These are phyloP conservation scores for Sebastes fasciatus DNA, from an alignment of 2,113 vertebrate genomes.

Conservation along the genomic window DNA sequence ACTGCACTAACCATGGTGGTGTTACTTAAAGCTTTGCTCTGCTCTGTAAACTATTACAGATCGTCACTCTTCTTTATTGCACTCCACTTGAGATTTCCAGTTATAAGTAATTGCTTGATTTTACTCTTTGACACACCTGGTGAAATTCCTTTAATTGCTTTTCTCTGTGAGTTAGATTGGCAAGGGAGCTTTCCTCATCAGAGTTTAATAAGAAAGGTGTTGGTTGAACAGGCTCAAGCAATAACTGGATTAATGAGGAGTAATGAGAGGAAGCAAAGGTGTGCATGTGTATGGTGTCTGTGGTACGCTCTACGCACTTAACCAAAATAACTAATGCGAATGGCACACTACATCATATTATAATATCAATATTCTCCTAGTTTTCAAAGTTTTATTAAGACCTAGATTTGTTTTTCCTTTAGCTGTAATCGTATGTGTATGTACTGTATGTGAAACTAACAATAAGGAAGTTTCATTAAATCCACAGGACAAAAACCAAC, in stretches of 20 bases:
- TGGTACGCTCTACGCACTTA: neutral
- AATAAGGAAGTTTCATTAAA: neutral
- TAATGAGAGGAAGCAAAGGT: constrained; percentile 3
- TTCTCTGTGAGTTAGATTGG: neutral
- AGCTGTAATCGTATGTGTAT: neutral
- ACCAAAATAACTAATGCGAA: neutral
- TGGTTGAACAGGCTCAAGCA: neutral
- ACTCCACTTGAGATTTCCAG: neutral
- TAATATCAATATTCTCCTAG: neutral
- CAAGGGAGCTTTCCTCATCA: constrained; percentile 1
- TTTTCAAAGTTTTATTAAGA: neutral
- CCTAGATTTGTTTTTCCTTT: neutral
- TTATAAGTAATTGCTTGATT: neutral
- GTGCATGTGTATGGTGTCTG: neutral
- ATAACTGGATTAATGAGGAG: constrained; percentile 23
- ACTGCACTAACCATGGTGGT: no score
- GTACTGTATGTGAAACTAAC: neutral
- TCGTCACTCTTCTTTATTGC: neutral
- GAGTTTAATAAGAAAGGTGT: constrained; percentile 18
- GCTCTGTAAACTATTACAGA: neutral
- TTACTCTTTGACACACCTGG: neutral
- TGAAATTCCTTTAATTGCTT: constrained; percentile 21
- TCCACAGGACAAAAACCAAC: constrained; percentile 10
- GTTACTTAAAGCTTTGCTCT: neutral
- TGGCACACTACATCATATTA: neutral